Conservation (phyloP, 2,888 invertebrate species). For the Eretmocerus hayati region DNA sequence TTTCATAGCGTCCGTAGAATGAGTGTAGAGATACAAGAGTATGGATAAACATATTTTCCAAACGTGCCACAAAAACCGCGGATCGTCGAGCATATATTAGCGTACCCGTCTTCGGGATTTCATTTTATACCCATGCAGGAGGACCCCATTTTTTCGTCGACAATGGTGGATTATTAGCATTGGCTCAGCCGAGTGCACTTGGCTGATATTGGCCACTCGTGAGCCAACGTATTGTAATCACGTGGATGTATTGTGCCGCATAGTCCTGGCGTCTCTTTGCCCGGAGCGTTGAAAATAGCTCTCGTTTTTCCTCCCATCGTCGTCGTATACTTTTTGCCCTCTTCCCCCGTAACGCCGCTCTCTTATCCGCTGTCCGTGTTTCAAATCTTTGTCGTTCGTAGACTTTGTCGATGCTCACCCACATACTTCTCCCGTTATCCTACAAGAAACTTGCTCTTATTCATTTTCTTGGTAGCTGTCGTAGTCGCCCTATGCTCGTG, state of each 20-base stretch:
- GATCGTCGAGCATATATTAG: too few species aligned
- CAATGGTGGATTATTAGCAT: constrained; percentile 41
- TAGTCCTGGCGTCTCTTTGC: constrained; percentile 13
- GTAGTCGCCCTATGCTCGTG: constrained; percentile 19
- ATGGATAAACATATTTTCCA: too few species aligned
- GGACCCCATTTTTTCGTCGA: constrained; percentile 28
- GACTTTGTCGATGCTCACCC: constrained; percentile 1
- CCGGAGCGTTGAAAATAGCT: too few species aligned
- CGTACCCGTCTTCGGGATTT: too few species aligned
- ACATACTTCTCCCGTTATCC: neutral
- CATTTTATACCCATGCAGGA: too few species aligned
- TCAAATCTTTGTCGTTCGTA: constrained; percentile 2
- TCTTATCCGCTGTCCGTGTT: neutral
- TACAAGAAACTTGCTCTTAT: constrained; percentile 9
- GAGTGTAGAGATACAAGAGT: too few species aligned
- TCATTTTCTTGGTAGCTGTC: constrained; percentile 10
- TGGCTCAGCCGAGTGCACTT: constrained; percentile 35
- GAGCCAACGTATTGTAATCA: constrained; percentile 40
- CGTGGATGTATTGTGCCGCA: constrained; percentile 38
- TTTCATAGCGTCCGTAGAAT: too few species aligned
- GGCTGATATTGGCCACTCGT: constrained; percentile 39
- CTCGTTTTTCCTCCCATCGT: constrained; percentile 21
- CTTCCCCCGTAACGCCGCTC: neutral
- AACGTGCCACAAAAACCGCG: too few species aligned
- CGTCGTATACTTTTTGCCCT: constrained; percentile 1